A percentile compares a stretch with the other conserved stretches of the same genome.
phyloP scores from a whole-genome alignment of 2,797 vertebrate genomes.

The Anguilla marmorata region DNA sequence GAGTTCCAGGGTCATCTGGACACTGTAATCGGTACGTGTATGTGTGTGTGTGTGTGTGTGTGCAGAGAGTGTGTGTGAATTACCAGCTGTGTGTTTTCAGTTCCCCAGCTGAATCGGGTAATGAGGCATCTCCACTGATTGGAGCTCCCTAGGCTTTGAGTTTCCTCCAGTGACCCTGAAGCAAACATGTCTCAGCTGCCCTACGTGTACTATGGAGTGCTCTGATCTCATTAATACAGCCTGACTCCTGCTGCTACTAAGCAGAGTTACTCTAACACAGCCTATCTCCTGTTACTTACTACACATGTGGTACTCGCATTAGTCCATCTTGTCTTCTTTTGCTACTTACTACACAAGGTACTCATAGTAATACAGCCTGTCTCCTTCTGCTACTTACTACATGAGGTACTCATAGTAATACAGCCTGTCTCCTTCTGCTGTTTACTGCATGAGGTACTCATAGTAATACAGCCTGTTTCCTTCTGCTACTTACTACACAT shows the following conservation, averaged over 20 bases:
- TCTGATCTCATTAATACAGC: background rate
- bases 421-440: background rate
- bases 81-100: background rate
- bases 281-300: background rate
- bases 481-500: background rate
- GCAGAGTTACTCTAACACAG: background rate
- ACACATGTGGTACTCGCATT: background rate
- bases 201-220: background rate
- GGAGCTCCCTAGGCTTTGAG: background rate
- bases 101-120: background rate
- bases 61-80: background rate
- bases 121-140: background rate
- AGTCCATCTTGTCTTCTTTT: background rate
- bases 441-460: background rate
- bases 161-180: constrained; percentile 1
- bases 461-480: background rate
- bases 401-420: background rate
- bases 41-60: constrained; percentile 4
- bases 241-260: background rate
- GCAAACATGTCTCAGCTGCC: constrained; percentile 17
- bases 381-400: background rate
- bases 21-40: constrained; percentile 80
- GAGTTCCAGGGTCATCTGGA: constrained; percentile 83
- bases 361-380: background rate
- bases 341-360: background rate